Base-by-base conservation (phyloP, 2,113 vertebrate species). In the Mastomys natalensis region DNA sequence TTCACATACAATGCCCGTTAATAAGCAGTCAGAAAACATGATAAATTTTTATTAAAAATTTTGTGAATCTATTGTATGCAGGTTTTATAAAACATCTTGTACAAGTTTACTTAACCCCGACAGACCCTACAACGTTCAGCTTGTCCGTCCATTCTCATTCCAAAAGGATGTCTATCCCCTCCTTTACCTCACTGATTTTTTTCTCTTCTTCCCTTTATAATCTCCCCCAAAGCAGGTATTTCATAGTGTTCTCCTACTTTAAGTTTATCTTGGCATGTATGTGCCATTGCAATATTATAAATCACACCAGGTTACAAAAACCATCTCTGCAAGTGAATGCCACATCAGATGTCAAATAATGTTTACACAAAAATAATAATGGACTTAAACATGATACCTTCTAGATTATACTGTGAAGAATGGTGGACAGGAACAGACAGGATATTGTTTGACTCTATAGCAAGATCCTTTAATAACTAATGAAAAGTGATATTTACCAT, bases 1-100 rank as follows among this genome's bases (percentile, higher is more conserved):
- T 97, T 96, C 66, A 84, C 53, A 88, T 93, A 77, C 1, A 95
- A 11, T 24, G n/a, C 62, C 51, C 48, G 72, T 93, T 76, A 96
- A 90, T 26, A 22, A 40, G 70, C 1, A 68, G 51, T 86, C n/a
- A 94, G 77, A 94, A 94, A 93, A 73, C 37, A 81, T 16, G 22
- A 29, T 80, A 91, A 70, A 85, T 15, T 73, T 93, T 89, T 90
- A 90, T 72, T 96, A 58, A 91, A 93, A 87, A 11, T 66, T 66
- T 92, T 43, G 86, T 48, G 22, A 92, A 93, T 58, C 16, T 85
- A 19, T 31, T 53, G 12, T 81, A 64, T 77, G 76, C 9, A 62
- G 48, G 64, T 45, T 1, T 55, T 7, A 73, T 84, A 55, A 76
- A 93, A 97, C 73, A 12, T 10, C 84, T 66, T 58, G 64, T 76